Base-by-base conservation (phyloP, 2,113 vertebrate species). In the Mixornis gularis region DNA sequence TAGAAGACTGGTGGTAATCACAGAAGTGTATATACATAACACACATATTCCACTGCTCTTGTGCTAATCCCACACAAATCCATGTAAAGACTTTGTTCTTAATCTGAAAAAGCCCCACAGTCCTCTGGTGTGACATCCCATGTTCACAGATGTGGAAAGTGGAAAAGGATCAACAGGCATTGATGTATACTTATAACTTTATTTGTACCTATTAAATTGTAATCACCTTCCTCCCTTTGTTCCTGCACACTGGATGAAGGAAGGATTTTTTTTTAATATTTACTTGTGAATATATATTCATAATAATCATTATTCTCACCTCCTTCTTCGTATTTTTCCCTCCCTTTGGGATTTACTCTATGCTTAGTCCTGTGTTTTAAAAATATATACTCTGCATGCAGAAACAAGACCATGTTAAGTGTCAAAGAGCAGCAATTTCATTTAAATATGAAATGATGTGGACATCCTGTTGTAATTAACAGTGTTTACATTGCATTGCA, bases 391-490 rank as follows among this genome's bases (percentile, higher is more conserved):
- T 34, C 9, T 62, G 18, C 7, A 2, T 48, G 12, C 40, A 55
- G 41, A 48, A 4, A 17, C 4, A 36, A 41, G 30, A 32, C 8
- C 41, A 12, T 65, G 3, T 40, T 34, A 80, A 71, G 26, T 60
- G 40, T 6, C 48, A 34, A 46, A 78, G 30, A 84, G 32, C 11
- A 73, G 36, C n/a, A 66, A 1, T 5, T 64, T 19, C 44, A 63
- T 60, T 66, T 85, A 80, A 32, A 27, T 11, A 74, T 34, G 25
- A 49, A 30, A 17, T 1, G 0, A 17, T 0, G 1, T 56, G 48
- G 43, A 5, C 18, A 77, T 29, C 17, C 21, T 48, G 10, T 34
- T 52, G 18, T 17, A 78, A 83, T 59, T 68, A 77, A 64, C 38
- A 22, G 46, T 0, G 0, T 70, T 90, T 40, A 8, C 24, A 27